Evolutionary conservation across 2,113 vertebrate genomes (phyloP), one percentile per base, ranked within the genome.

Genomic region (Tylochromis polylepis): DNA sequence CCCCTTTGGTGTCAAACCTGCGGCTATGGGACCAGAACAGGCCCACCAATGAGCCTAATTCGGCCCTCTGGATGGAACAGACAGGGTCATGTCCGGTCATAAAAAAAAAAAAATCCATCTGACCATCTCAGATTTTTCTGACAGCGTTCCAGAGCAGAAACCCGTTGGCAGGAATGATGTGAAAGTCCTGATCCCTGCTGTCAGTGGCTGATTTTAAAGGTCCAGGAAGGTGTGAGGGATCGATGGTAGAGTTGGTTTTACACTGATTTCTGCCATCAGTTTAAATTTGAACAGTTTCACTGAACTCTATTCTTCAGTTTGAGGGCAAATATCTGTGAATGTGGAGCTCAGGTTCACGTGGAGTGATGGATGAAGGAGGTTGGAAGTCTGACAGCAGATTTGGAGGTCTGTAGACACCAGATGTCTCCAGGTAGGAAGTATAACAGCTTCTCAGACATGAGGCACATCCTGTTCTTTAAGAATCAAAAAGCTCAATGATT

Each of bases 401-500:
- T 11, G 18, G 5, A 4, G 31, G 10, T 62, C 59, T 2, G n/a
- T 7, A 24, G 55, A 14, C 24, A 65, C 60, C 31, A n/a, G 18
- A 65, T 18, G 5, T 0, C 1, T 65, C 18, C 60, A 1, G 31
- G 31, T 9, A 36, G 36, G 36, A 36, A 36, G 36, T 65, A 6
- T 0, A 4, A 1, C 31, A 1, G 31, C 59, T 11, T n/a, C 59
- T 62, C 59, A n/a, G 31, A 36, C 59, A 7, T 10, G 31, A 62
- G 18, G 59, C 31, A 62, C 59, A 62, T 36, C 59, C 29, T 11
- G 59, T 31, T 20, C 16, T 20, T 6, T 62, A 62, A 34, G 59
- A 11, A 0, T 20, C 16, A 20, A 34, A 12, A 41, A 41, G 38
- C 38, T 41, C 11, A 11, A 4, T 1, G 1, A 4, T 20, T 31